These are phyloP conservation scores for Plodia interpunctella DNA, from an alignment of 1,140 invertebrate species.

Conservation along the genomic window DNA sequence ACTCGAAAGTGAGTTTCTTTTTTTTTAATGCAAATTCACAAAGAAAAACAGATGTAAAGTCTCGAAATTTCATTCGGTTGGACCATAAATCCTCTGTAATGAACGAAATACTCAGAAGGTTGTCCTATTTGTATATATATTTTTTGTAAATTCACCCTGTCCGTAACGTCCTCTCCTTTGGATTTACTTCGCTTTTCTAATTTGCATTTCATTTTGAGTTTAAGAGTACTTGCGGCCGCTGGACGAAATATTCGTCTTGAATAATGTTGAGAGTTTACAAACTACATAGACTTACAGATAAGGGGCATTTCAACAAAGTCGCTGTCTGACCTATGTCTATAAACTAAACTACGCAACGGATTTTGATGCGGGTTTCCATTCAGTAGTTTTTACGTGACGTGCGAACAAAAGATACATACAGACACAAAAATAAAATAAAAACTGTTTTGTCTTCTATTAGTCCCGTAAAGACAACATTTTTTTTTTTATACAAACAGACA, in stretches of 20 bases:
- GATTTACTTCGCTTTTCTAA: constrained; percentile 10
- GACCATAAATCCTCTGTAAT: constrained; percentile 18
- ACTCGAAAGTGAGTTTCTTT: neutral
- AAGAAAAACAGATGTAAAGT: neutral
- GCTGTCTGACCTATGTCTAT: too few species aligned
- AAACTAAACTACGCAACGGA: too few species aligned
- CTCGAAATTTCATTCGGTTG: constrained; percentile 1
- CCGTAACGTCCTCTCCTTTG: neutral
- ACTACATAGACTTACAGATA: neutral
- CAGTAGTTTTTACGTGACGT: too few species aligned
- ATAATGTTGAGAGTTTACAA: neutral
- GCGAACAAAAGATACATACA: too few species aligned
- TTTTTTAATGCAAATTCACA: neutral
- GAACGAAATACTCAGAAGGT: constrained; percentile 16
- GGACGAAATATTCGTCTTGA: constrained; percentile 3
- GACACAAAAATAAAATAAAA: too few species aligned
- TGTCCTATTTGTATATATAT: constrained; percentile 10
- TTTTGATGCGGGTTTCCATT: too few species aligned
- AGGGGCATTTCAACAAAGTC: neutral
- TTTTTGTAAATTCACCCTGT: constrained; percentile 15
- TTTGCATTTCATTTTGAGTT: constrained; percentile 22
- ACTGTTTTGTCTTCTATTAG: too few species aligned
- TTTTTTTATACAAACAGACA: too few species aligned
- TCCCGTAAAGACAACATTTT: too few species aligned
- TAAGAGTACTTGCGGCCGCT: neutral